Conservation (phyloP, 2,797 vertebrate species). For the Sebastes nivosus region DNA sequence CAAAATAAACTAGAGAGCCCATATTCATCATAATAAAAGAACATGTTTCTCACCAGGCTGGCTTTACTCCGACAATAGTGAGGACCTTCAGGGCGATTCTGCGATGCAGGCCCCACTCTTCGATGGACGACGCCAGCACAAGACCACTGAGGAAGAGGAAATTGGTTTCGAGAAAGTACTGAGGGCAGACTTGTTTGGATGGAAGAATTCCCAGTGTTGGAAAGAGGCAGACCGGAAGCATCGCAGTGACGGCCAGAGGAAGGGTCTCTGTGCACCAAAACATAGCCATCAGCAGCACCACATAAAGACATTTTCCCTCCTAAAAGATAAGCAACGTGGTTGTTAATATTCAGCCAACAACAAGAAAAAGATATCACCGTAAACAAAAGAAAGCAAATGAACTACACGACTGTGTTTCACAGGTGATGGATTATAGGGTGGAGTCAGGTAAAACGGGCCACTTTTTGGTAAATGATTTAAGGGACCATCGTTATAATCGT, state of each 20-base stretch:
- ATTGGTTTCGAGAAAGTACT: constrained; percentile 97
- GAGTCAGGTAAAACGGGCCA: too few species aligned
- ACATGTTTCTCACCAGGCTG: constrained; percentile 88
- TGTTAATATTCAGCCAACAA: not conserved
- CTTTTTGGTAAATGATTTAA: too few species aligned
- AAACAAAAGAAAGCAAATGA: not conserved
- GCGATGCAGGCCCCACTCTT: constrained; percentile 96
- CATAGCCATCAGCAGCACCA: constrained; percentile 93
- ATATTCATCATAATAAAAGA: not conserved
- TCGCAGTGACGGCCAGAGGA: constrained; percentile 92
- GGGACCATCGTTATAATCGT: too few species aligned
- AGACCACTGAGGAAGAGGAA: constrained; percentile 97
- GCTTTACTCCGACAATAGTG: constrained; percentile 91
- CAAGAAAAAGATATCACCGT: not conserved
- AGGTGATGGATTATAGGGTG: not conserved
- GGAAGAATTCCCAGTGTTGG: constrained; percentile 92
- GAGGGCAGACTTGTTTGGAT: constrained; percentile 90
- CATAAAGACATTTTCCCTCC: constrained; percentile 96
- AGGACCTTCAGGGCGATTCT: constrained; percentile 94
- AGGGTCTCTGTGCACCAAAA: constrained; percentile 98
- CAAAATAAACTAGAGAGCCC: not conserved
- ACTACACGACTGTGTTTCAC: not conserved
- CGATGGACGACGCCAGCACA: constrained; percentile 94
- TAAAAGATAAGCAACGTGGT: constrained; percentile 61
- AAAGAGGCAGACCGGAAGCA: constrained; percentile 95